These are phyloP conservation scores for Sitophilus oryzae DNA, from an alignment of 1,140 invertebrate species.

Conservation along the genomic window DNA sequence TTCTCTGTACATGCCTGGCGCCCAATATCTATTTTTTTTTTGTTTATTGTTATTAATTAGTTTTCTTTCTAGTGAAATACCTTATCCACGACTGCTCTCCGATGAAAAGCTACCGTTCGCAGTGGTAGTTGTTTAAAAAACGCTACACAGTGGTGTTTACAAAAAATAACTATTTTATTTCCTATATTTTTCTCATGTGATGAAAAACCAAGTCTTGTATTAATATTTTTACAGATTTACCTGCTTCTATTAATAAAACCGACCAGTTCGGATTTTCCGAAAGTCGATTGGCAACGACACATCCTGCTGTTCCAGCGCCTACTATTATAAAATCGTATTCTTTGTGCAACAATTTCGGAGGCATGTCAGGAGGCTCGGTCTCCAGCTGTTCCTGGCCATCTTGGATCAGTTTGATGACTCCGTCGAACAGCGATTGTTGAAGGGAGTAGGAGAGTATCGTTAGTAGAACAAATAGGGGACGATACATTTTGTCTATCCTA, in stretches of 20 bases:
- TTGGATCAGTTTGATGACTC: slow-evolving; percentile 29
- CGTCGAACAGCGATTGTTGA: slow-evolving; percentile 33
- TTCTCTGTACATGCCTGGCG: too few relatives aligned
- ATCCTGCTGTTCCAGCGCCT: slow-evolving; percentile 60
- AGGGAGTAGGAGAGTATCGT: neutral
- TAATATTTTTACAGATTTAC: too few relatives aligned
- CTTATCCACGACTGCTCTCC: too few relatives aligned
- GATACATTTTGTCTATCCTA: slow-evolving; percentile 8
- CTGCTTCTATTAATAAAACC: slow-evolving; percentile 57
- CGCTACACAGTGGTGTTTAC: too few relatives aligned
- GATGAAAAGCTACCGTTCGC: too few relatives aligned
- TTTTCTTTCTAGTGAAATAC: too few relatives aligned
- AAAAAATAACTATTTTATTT: too few relatives aligned
- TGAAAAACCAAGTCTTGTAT: too few relatives aligned
- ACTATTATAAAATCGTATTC: slow-evolving; percentile 55
- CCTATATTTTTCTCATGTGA: too few relatives aligned
- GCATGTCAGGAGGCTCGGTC: slow-evolving; percentile 32
- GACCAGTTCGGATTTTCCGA: slow-evolving; percentile 49
- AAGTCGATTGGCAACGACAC: slow-evolving; percentile 56
- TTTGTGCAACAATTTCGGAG: slow-evolving; percentile 40
- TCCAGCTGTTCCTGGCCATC: slow-evolving; percentile 32
- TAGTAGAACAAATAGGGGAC: slow-evolving; percentile 6
- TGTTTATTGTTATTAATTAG: too few relatives aligned
- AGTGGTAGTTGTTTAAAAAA: too few relatives aligned
- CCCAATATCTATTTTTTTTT: too few relatives aligned